Percentiles rank a stretch among this genome's conserved stretches.
Conservation (phyloP, 2,113 vertebrate species). For the Atractosteus spatula region DNA sequence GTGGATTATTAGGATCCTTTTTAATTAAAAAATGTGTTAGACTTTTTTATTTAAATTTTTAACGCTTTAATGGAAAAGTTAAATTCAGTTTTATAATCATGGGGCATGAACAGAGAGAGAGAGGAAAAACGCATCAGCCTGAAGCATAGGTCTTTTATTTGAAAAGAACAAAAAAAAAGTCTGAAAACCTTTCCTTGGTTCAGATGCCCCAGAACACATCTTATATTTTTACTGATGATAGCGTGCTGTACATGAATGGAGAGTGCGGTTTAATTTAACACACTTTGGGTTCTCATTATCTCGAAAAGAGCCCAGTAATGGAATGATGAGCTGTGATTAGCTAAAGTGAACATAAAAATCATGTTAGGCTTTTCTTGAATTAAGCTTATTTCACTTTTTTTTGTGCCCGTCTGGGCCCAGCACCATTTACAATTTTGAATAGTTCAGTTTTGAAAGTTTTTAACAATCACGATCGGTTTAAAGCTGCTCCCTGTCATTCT, state of each 20-base stretch:
- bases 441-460: conserved; percentile 45
- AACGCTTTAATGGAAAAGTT: conserved; percentile 75
- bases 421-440: conserved; percentile 38
- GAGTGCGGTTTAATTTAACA: conserved; percentile 58
- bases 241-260: conserved; percentile 56
- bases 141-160: conserved; percentile 21
- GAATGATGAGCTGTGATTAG: conserved; percentile 66
- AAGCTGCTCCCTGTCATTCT: too few species aligned
- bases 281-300: conserved; percentile 67
- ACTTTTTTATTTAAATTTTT: conserved; percentile 74
- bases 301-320: conserved; percentile 63
- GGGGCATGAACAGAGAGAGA: conserved; percentile 60
- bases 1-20: conserved; percentile 88
- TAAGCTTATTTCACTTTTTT: conserved; percentile 43
- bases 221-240: conserved; percentile 49
- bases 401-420: conserved; percentile 10
- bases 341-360: conserved; percentile 51
- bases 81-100: conserved; percentile 68
- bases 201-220: conserved; percentile 34
- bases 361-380: conserved; percentile 53
- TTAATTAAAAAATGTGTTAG: conserved; percentile 81
- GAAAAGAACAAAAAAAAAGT: conserved; percentile 14
- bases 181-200: conserved; percentile 53
- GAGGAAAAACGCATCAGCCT: conserved; percentile 18
- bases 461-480: not conserved